Percentiles rank a stretch among this genome's conserved stretches.
phyloP scores from a whole-genome alignment of 2,113 vertebrate species.

The Copsychus sechellarum region DNA sequence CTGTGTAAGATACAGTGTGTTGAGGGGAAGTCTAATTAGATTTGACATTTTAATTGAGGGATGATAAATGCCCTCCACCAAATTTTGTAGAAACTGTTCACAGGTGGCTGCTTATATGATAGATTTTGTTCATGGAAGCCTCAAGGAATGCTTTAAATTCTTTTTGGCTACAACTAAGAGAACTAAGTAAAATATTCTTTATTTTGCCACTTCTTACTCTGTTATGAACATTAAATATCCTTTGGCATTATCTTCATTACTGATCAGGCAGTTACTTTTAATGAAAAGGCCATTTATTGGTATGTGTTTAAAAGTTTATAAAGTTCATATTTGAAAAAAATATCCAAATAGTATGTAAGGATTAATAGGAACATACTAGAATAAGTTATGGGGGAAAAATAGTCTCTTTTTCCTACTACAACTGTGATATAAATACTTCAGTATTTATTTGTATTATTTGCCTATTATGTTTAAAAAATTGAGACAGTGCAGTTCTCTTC shows the following conservation, averaged over 20 bases:
- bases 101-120: constrained; percentile 50
- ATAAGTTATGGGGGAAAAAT: background rate
- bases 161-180: background rate
- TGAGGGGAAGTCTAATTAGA: constrained; percentile 57
- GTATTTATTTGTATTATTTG: background rate
- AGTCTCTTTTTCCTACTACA: background rate
- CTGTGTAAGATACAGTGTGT: background rate
- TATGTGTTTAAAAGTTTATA: background rate
- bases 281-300: background rate
- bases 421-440: background rate
- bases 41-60: constrained; percentile 69
- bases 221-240: background rate
- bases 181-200: background rate
- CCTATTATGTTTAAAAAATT: background rate
- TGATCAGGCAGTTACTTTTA: background rate
- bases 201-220: background rate
- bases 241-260: background rate
- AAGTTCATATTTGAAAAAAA: background rate
- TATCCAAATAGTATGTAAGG: background rate
- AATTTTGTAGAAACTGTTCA: constrained; percentile 40
- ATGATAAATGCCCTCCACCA: constrained; percentile 66
- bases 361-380: background rate
- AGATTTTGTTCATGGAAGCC: background rate
- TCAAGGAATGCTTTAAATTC: background rate
- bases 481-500: background rate